Evolutionary conservation across 2,113 vertebrate species (phyloP), one percentile per base, ranked within the genome.

Genomic region (Entomyzon cyanotis): DNA sequence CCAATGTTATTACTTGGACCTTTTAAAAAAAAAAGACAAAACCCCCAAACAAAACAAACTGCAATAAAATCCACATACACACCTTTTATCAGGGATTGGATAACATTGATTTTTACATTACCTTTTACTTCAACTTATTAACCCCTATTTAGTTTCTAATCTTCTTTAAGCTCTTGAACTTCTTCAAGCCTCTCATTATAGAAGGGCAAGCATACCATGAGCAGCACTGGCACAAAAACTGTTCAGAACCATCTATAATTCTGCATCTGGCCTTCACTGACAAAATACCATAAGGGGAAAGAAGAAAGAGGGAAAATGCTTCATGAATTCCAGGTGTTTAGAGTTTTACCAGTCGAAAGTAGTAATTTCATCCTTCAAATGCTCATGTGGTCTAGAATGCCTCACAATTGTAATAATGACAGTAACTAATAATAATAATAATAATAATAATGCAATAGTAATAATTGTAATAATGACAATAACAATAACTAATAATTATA

Each of bases 281-380:
- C 23, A 46, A 59, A 88, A 55, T 65, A 10, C 12, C 2, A 5
- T 25, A 10, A 46, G 4, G 3, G 6, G 2, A 63, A 49, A 78
- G 31, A 52, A 50, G 7, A 60, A 20, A 58, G 4, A 47, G 39
- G 28, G 6, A 42, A 77, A 87, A 56, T 0, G 0, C 3, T 87
- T 30, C 2, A 11, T n/a, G 5, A 5, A 33, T 33, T 23, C 7
- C 28, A 5, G 0, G 0, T 35, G 4, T 53, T 42, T 52, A 53
- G 17, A 50, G 6, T 11, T 69, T 41, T 69, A 47, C 10, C 18
- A 77, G 50, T 21, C 41, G 65, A 70, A 90, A 73, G 6, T 10
- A 68, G 8, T 21, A 65, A 42, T 39, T 52, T 2, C 13, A 7
- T 44, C 11, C 24, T 75, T 82, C 21, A 41, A 10, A 28, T 13